Percentiles rank a stretch among this genome's conserved stretches.
These are phyloP conservation scores for Rhipidura dahli DNA, from an alignment of 2,113 vertebrate genomes.

Conservation along the genomic window DNA sequence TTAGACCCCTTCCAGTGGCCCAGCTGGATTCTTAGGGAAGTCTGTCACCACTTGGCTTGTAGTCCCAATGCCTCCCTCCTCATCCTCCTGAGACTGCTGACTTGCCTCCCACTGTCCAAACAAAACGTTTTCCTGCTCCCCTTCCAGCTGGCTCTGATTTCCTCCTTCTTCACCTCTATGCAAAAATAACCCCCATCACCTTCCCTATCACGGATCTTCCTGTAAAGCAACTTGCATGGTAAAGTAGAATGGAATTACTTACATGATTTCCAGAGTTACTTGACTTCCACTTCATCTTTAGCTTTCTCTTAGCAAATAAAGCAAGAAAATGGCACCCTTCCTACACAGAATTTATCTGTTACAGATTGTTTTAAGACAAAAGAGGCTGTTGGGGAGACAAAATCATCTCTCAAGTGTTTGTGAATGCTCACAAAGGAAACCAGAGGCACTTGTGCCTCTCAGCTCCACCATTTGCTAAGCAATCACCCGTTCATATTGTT, in stretches of 20 bases:
- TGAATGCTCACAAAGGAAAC: not conserved
- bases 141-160: not conserved
- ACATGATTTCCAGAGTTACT: not conserved
- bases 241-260: not conserved
- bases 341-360: not conserved
- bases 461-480: not conserved
- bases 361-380: not conserved
- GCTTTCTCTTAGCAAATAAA: not conserved
- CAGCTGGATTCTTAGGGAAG: not conserved
- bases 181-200: not conserved
- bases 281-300: not conserved
- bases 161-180: not conserved
- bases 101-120: not conserved
- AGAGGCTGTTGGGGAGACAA: not conserved
- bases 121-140: not conserved
- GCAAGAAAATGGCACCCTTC: not conserved
- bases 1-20: not conserved
- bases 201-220: not conserved
- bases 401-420: not conserved
- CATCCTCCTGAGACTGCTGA: not conserved
- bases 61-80: not conserved
- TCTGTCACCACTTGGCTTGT: rapidly evolving
- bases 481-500: not conserved
- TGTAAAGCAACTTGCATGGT: not conserved
- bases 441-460: not conserved